Conservation (phyloP, 2,888 invertebrate species). For the Microplitis manilae region DNA sequence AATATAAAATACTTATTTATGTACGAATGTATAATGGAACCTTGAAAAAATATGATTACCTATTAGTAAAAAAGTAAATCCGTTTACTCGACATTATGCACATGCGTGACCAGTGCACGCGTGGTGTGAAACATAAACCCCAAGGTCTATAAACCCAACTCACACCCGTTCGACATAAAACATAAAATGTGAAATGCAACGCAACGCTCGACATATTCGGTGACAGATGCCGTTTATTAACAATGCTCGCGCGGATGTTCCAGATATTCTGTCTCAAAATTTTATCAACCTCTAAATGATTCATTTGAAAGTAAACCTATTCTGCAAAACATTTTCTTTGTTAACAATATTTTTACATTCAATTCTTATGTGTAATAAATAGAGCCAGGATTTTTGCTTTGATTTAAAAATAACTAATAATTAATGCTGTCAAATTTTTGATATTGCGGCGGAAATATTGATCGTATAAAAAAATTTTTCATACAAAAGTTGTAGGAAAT, state of each 20-base stretch:
- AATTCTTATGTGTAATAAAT: too few species aligned
- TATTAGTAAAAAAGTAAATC: slow-evolving; percentile 51
- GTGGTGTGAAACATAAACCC: slow-evolving; percentile 70
- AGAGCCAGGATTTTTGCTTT: too few species aligned
- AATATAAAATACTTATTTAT: not conserved
- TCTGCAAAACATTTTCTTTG: not conserved
- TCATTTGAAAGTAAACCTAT: slow-evolving; percentile 19
- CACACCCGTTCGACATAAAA: slow-evolving; percentile 59
- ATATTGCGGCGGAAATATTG: too few species aligned
- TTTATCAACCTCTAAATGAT: not conserved
- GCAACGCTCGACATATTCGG: slow-evolving; percentile 55
- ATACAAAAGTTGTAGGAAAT: too few species aligned
- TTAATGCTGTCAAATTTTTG: too few species aligned
- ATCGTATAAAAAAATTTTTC: too few species aligned
- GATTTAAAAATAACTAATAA: too few species aligned
- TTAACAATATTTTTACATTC: not conserved
- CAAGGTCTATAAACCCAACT: slow-evolving; percentile 62
- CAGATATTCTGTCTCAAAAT: slow-evolving; percentile 25
- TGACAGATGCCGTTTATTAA: slow-evolving; percentile 72
- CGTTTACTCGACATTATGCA: slow-evolving; percentile 55
- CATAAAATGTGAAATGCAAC: slow-evolving; percentile 69
- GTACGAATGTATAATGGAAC: slow-evolving; percentile 13
- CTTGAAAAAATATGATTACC: slow-evolving; percentile 25
- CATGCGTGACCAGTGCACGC: slow-evolving; percentile 60
- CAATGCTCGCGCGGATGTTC: slow-evolving; percentile 44